Conservation (phyloP, 2,113 vertebrate genomes). For the Corythaeola cristata region DNA sequence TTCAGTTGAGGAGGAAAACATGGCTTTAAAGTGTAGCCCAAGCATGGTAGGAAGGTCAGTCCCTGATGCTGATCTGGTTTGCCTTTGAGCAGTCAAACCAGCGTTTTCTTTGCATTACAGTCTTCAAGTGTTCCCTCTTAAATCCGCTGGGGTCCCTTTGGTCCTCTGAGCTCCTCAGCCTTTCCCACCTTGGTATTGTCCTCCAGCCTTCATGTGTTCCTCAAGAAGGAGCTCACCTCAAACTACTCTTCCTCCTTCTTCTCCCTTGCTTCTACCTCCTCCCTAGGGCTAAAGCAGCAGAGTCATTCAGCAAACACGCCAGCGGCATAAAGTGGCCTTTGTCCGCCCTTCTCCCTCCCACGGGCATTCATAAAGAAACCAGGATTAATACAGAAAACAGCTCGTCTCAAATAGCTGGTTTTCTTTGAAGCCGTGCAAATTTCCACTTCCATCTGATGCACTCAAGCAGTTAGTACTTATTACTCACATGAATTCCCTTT, state of each 20-base stretch:
- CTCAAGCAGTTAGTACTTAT: neutral
- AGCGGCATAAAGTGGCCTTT: slow-evolving; percentile 14
- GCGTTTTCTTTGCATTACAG: neutral
- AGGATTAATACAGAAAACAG: neutral
- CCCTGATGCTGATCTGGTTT: neutral
- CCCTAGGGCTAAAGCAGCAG: neutral
- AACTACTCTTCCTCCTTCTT: neutral
- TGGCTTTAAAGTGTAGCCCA: neutral
- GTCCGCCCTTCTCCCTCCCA: neutral
- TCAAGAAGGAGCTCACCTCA: neutral
- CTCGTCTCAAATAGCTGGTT: neutral
- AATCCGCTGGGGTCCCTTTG: neutral
- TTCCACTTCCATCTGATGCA: neutral
- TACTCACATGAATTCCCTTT: neutral
- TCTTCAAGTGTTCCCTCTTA: neutral
- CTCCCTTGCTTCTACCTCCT: neutral
- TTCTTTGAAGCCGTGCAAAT: neutral
- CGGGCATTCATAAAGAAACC: neutral
- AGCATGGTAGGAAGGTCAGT: neutral
- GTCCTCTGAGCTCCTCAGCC: neutral
- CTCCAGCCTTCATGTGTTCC: neutral
- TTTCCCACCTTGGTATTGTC: neutral
- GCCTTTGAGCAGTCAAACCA: neutral
- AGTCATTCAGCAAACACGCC: neutral
- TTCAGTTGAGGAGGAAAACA: neutral